These are phyloP conservation scores for Macquaria ambigua DNA, from an alignment of 2,113 vertebrate species.

Conservation along the genomic window DNA sequence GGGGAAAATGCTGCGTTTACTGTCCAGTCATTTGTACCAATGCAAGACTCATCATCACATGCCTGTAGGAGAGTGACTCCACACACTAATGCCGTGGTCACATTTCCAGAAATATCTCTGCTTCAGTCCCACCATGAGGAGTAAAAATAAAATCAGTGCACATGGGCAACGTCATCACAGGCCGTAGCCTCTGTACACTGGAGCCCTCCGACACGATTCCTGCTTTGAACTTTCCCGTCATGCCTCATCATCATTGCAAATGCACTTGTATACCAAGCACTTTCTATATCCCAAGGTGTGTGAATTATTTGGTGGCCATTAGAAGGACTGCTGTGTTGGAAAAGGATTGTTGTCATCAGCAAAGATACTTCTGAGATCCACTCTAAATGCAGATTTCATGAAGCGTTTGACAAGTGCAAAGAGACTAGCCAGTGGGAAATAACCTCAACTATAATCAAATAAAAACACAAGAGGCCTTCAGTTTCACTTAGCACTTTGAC, in stretches of 20 bases:
- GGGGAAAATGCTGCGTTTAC: slow-evolving; percentile 29
- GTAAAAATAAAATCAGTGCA: slow-evolving; percentile 52
- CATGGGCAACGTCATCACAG: slow-evolving; percentile 21
- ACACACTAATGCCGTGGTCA: slow-evolving; percentile 47
- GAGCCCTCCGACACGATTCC: slow-evolving; percentile 39
- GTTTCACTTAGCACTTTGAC: slow-evolving; percentile 60
- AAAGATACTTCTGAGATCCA: slow-evolving; percentile 56
- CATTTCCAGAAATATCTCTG: slow-evolving; percentile 55
- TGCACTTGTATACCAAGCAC: slow-evolving; percentile 24
- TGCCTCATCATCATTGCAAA: slow-evolving; percentile 48
- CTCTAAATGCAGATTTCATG: slow-evolving; percentile 83
- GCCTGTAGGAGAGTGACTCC: slow-evolving; percentile 47
- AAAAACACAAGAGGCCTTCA: slow-evolving; percentile 66
- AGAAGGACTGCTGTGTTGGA: slow-evolving; percentile 37
- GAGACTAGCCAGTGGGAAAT: slow-evolving; percentile 64
- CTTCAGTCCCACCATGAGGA: slow-evolving; percentile 37
- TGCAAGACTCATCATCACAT: slow-evolving; percentile 41
- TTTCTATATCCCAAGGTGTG: slow-evolving; percentile 41
- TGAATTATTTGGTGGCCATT: slow-evolving; percentile 77
- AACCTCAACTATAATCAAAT: slow-evolving; percentile 70
- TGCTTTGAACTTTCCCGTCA: slow-evolving; percentile 50
- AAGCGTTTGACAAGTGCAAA: slow-evolving; percentile 61
- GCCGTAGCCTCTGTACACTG: not conserved
- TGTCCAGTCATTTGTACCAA: slow-evolving; percentile 59
- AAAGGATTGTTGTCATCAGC: slow-evolving; percentile 48